Evolutionary conservation across 1,140 invertebrate genomes (phyloP).

Genomic region (Sycobia sp.): DNA sequence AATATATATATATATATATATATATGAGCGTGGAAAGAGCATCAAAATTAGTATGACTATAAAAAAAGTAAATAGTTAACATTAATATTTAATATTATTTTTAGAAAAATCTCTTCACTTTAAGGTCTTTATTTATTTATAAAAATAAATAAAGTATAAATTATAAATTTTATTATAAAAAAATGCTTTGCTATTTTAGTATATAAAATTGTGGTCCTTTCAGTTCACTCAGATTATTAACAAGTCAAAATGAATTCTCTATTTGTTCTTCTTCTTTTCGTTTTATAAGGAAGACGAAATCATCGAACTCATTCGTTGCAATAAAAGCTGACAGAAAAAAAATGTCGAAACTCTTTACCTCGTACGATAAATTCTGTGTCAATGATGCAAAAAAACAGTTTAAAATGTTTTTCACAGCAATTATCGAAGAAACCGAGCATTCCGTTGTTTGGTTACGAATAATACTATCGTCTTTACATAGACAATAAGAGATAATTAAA

Average conservation of each 20-base stretch:
- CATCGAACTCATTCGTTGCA: constrained; percentile 20
- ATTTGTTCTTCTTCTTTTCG: too few relatives aligned
- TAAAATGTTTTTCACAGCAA: neutral
- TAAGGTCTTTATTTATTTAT: neutral
- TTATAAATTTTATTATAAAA: too few relatives aligned
- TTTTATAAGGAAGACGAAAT: constrained; percentile 25
- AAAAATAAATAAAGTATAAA: too few relatives aligned
- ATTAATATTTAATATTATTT: constrained; percentile 18
- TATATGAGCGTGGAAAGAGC: too few relatives aligned
- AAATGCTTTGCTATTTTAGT: constrained; percentile 12
- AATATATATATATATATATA: too few relatives aligned
- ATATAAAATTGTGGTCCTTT: constrained; percentile 26
- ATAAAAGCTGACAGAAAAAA: neutral
- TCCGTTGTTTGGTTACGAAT: too few relatives aligned
- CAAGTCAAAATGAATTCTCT: constrained; percentile 11
- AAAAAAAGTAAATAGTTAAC: too few relatives aligned
- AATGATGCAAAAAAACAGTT: neutral
- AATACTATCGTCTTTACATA: too few relatives aligned
- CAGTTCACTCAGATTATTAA: constrained; percentile 15
- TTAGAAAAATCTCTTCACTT: constrained; percentile 16
- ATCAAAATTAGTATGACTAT: too few relatives aligned
- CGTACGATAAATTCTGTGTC: too few relatives aligned
- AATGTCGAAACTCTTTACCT: neutral
- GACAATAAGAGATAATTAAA: too few relatives aligned
- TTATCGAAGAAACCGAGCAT: too few relatives aligned